Base-by-base conservation (phyloP, 2,797 vertebrate genomes). In the Lepus townsendii region DNA sequence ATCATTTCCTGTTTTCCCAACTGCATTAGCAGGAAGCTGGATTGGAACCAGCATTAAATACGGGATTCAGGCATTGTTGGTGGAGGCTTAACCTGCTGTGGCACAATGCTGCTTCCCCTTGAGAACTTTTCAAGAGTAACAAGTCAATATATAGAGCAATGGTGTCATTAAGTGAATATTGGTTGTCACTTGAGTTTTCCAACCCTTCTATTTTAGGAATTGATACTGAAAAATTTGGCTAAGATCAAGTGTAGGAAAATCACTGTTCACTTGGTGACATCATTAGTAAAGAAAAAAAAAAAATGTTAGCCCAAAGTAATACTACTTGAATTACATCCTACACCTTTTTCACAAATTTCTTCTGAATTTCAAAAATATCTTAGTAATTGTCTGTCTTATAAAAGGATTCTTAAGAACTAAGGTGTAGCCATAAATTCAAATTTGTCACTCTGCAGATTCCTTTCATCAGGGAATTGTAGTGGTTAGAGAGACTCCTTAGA, bases 331-430 rank as follows among this genome's bases (percentile, higher is more conserved):
- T 85, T 63, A 62, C 9, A n/a, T 11, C 32, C 5, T 7, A 83
- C 5, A 4, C 2, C 5, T 30, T 54, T 62, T 7, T 80, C 9
- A 13, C 73, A 72, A 60, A 8, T 66, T 80, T 50, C 7, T 76
- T 91, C 62, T 24, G 47, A 30, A 68, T 89, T 97, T 66, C 22
- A 52, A 52, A 91, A 60, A 38, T 17, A 3, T 73, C 83, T 76
- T 52, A 83, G 35, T 5, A 68, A 79, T n/a, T 42, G 9, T 24
- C 54, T 76, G 4, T 91, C 52, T 93, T 73, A 42, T 35, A 11
- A 38, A 57, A 90, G 3, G 13, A 42, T 82, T 72, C 19, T 38
- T 62, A 72, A 38, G 63, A 65, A 47, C 1, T 19, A n/a, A 35
- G 20, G 32, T 73, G 17, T 7, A 83, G 3, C 14, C 12, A 62